phyloP scores from a whole-genome alignment of 2,888 invertebrate genomes.

The Tachina fera region DNA sequence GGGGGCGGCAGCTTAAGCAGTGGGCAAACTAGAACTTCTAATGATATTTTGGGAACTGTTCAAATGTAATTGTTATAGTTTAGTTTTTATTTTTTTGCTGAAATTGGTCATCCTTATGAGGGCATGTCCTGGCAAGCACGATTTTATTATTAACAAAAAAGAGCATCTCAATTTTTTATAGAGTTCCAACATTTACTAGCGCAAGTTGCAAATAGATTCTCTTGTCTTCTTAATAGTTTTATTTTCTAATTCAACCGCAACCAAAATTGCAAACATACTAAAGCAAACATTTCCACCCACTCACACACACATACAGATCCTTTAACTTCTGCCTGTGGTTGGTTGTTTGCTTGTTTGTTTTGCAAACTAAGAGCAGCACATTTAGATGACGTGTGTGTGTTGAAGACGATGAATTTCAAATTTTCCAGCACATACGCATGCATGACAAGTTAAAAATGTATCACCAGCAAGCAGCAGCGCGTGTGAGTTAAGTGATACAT shows the following conservation, averaged over 20 bases:
- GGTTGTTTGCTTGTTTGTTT: background rate
- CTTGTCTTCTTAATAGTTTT: slow-evolving; percentile 23
- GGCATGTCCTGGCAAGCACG: slow-evolving; percentile 19
- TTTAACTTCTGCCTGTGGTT: background rate
- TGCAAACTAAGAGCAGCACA: background rate
- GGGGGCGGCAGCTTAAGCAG: too few relatives aligned
- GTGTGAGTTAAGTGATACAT: slow-evolving; percentile 48
- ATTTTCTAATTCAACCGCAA: slow-evolving; percentile 37
- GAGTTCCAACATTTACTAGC: slow-evolving; percentile 42
- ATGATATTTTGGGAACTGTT: too few relatives aligned
- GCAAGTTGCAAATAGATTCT: slow-evolving; percentile 41
- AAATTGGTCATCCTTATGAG: background rate
- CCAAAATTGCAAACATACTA: slow-evolving; percentile 31
- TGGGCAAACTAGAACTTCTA: too few relatives aligned
- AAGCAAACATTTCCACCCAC: slow-evolving; percentile 7
- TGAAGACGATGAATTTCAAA: slow-evolving; percentile 65
- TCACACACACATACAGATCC: background rate
- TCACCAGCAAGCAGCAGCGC: background rate
- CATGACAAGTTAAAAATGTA: slow-evolving; percentile 18
- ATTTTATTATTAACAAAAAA: background rate
- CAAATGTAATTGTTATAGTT: too few relatives aligned
- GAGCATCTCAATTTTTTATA: background rate
- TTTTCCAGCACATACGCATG: slow-evolving; percentile 11
- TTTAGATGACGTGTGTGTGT: background rate
- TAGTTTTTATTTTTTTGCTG: too few relatives aligned